phyloP scores from a whole-genome alignment of 2,113 vertebrate species.

The Prietella phreatophila region DNA sequence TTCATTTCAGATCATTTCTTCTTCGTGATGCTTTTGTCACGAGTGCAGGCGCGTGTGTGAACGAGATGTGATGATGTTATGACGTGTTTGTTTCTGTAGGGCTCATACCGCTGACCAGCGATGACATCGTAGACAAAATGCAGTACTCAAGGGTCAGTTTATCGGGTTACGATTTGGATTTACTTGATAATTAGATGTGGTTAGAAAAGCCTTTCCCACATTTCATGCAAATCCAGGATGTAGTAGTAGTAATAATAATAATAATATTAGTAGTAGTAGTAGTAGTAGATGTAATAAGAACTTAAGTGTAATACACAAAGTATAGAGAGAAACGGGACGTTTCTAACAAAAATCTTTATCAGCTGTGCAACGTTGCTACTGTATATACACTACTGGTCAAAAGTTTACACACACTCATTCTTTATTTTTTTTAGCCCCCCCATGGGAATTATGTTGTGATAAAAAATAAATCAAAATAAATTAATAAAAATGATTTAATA shows the following conservation, averaged over 20 bases:
- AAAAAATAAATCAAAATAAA: too few species aligned
- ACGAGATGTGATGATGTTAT: background rate
- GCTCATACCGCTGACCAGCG: slow-evolving; percentile 93
- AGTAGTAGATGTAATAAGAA: background rate
- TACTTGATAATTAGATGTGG: background rate
- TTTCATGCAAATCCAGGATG: background rate
- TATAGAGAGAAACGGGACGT: background rate
- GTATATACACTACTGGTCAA: too few species aligned
- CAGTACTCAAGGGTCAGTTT: slow-evolving; percentile 88
- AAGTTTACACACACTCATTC: too few species aligned
- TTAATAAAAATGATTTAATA: too few species aligned
- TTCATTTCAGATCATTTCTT: background rate
- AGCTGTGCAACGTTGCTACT: background rate
- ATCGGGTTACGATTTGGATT: background rate
- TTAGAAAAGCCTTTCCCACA: background rate
- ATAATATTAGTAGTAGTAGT: background rate
- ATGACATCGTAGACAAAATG: slow-evolving; percentile 97
- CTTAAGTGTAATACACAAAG: background rate
- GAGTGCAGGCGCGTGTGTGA: background rate
- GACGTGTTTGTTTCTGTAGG: slow-evolving; percentile 67
- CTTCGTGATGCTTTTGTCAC: background rate
- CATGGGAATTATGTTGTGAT: too few species aligned
- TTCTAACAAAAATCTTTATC: background rate
- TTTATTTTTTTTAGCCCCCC: too few species aligned
- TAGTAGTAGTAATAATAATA: background rate